Conservation (phyloP, 2,113 vertebrate genomes). For the Speoplatyrhinus poulsoni region DNA sequence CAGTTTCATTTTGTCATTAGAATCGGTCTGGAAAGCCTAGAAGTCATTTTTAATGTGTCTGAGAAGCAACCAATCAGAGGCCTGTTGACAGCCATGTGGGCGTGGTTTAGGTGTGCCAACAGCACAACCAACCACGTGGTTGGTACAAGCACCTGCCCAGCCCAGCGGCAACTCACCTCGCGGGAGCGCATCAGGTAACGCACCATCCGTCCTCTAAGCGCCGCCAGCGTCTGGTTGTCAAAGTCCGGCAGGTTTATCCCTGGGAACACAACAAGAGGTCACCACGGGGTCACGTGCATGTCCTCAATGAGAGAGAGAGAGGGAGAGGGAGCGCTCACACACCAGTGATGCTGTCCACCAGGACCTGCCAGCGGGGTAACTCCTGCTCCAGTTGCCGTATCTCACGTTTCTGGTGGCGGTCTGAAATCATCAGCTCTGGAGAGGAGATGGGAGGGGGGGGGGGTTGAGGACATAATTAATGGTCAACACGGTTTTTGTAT, state of each 20-base stretch:
- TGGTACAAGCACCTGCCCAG: too few relatives aligned
- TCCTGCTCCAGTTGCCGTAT: slow-evolving; percentile 94
- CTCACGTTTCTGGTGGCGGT: slow-evolving; percentile 92
- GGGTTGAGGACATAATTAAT: too few relatives aligned
- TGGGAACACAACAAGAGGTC: slow-evolving; percentile 37
- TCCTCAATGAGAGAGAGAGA: background rate
- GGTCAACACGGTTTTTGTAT: too few relatives aligned
- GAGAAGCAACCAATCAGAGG: too few relatives aligned
- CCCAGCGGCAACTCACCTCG: slow-evolving; percentile 73
- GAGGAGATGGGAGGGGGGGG: background rate
- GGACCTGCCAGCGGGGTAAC: slow-evolving; percentile 92
- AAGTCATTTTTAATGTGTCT: too few relatives aligned
- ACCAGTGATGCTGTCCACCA: slow-evolving; percentile 96
- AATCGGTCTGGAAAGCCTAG: too few relatives aligned
- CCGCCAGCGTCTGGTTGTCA: slow-evolving; percentile 93
- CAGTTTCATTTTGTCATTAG: too few relatives aligned
- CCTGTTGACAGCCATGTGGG: too few relatives aligned
- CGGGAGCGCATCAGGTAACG: slow-evolving; percentile 94
- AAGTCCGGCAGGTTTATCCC: slow-evolving; percentile 96
- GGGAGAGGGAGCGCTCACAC: slow-evolving; percentile 7
- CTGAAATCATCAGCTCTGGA: slow-evolving; percentile 90
- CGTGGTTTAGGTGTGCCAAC: too few relatives aligned
- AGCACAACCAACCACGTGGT: too few relatives aligned
- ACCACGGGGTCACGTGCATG: background rate
- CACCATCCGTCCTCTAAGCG: slow-evolving; percentile 91